Conservation (phyloP, 2,113 vertebrate species). For the Protomyctophum bolini region DNA sequence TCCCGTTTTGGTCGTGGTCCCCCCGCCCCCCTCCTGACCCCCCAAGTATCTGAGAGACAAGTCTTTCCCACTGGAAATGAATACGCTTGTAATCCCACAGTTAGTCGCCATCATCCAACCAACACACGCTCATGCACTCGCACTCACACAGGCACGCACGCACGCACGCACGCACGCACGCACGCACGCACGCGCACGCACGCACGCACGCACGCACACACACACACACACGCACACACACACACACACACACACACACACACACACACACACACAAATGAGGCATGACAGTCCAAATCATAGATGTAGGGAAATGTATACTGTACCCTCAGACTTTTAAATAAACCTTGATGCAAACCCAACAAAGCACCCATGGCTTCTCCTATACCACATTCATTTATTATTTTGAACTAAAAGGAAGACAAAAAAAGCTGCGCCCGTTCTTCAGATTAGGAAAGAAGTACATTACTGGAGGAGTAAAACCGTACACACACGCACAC, state of each 20-base stretch:
- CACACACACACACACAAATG: slow-evolving; percentile 56
- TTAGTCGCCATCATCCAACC: slow-evolving; percentile 35
- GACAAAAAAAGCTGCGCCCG: too few relatives aligned
- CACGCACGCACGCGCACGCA: slow-evolving; percentile 6
- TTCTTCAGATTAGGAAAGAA: too few relatives aligned
- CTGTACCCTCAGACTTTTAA: slow-evolving; percentile 56
- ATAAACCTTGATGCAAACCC: slow-evolving; percentile 66
- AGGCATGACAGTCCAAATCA: slow-evolving; percentile 70
- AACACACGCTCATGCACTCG: too few relatives aligned
- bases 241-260: slow-evolving; percentile 19
- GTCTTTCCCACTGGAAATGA: slow-evolving; percentile 24
- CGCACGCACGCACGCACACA: slow-evolving; percentile 36
- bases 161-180: not conserved
- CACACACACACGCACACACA: slow-evolving; percentile 18
- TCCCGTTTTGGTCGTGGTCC: slow-evolving; percentile 38
- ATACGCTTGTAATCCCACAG: slow-evolving; percentile 39
- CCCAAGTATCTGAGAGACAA: slow-evolving; percentile 7
- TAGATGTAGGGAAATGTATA: slow-evolving; percentile 65
- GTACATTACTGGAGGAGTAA: too few relatives aligned
- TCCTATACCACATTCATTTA: slow-evolving; percentile 49
- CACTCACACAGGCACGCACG: too few relatives aligned
- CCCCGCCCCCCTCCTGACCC: slow-evolving; percentile 18
- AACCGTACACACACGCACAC: not conserved
- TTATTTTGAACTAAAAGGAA: slow-evolving; percentile 32
- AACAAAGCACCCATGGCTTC: slow-evolving; percentile 39